These are phyloP conservation scores for Pristionchus arcanus DNA, from an alignment of 2,888 invertebrate species.

Conservation along the genomic window DNA sequence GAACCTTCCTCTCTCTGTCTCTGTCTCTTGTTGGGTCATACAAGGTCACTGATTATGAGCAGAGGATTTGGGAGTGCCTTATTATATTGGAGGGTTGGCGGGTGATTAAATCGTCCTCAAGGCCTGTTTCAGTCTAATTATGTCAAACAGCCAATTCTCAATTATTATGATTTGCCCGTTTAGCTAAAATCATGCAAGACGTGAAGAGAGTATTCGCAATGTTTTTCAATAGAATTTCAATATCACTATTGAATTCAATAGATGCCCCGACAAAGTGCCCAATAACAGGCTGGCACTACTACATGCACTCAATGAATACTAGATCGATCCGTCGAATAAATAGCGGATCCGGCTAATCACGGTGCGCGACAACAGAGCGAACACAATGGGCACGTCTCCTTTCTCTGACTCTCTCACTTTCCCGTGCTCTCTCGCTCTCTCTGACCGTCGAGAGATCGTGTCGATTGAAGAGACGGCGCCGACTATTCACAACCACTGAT, in stretches of 20 bases:
- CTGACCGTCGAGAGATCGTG: neutral
- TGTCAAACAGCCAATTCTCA: neutral
- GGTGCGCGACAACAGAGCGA: constrained; percentile 1
- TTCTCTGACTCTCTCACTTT: neutral
- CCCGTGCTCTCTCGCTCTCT: neutral
- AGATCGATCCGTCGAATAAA: too few relatives aligned
- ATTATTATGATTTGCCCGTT: neutral
- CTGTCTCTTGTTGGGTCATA: neutral
- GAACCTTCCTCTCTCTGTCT: too few relatives aligned
- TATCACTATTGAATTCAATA: too few relatives aligned
- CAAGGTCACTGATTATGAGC: constrained; percentile 48
- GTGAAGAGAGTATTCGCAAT: too few relatives aligned
- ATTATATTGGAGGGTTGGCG: neutral
- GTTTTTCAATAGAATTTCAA: too few relatives aligned
- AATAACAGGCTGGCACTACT: too few relatives aligned
- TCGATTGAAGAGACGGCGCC: neutral
- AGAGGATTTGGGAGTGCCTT: constrained; percentile 14
- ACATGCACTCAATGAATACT: too few relatives aligned
- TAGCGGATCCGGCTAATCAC: neutral
- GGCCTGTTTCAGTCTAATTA: neutral
- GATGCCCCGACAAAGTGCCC: too few relatives aligned
- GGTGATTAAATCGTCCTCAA: neutral
- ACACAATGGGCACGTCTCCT: neutral
- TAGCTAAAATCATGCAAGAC: too few relatives aligned
- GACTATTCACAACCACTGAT: constrained; percentile 20